Evolutionary conservation across 2,113 vertebrate genomes (phyloP), one percentile per base, ranked within the genome.

Genomic region (Hipposideros armiger): DNA sequence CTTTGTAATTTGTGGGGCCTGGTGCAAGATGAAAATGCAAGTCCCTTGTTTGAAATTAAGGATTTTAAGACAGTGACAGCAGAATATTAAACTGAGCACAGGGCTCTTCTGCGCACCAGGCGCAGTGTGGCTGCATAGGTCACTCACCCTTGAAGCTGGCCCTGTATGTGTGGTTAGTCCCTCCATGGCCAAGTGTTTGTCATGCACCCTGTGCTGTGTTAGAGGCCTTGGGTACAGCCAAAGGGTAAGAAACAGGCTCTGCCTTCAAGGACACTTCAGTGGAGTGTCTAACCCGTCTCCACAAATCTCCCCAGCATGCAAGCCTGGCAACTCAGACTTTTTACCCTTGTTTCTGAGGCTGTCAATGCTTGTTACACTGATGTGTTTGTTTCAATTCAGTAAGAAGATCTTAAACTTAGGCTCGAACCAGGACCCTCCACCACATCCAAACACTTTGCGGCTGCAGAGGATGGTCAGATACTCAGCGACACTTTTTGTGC

Each of bases 401-500:
- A 99, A 99, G 98, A 99, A 99, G 98, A 99, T 99, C 97, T 97
- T 99, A 96, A 99, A 99, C 88, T 98, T 99, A 19, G 99, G 99
- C 64, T 87, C 99, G 92, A 99, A 99, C 74, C 99, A 99, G 89
- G 99, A 99, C 45, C 99, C 99, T 52, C 99, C 98, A 0, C 99
- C 99, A 20, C 99, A 99, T 95, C 99, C 99, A 9, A 99, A 99
- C 98, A 96, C 98, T 7, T 98, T 99, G 62, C 99, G 99, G 67
- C 99, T 99, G 87, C 99, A 99, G 98, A 99, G 97, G 97, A 99
- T 99, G 99, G 98, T 99, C 96, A 99, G 99, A 94, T 99, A 99
- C 1, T 99, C 99, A 6, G 99, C 99, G 28, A 99, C 99, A 0
- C 98, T 99, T 30, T 99, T 99, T 97, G 99, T 99, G 91, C 99